Conservation (phyloP, 2,113 vertebrate genomes). For the Calyptommatus sinebrachiatus region DNA sequence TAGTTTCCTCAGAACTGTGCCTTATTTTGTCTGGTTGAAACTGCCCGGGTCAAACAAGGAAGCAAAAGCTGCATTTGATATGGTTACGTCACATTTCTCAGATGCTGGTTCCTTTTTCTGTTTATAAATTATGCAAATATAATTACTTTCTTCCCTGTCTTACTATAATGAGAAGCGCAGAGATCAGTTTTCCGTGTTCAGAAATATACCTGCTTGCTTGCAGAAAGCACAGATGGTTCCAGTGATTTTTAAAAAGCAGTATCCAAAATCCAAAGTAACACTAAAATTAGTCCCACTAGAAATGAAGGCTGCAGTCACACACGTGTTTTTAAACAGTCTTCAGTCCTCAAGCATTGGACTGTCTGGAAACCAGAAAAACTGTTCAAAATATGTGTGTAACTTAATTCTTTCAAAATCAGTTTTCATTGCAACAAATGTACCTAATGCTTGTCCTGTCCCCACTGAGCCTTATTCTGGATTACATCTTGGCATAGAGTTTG, state of each 20-base stretch:
- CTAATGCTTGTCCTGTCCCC: no score
- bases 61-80: background rate
- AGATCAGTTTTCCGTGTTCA: conserved; percentile 1
- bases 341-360: no score
- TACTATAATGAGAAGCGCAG: background rate
- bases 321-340: no score
- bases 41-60: conserved; percentile 12
- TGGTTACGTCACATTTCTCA: conserved; percentile 5
- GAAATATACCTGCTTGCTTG: background rate
- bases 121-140: conserved; percentile 30
- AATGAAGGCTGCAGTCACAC: no score
- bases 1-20: background rate
- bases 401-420: background rate
- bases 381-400: background rate
- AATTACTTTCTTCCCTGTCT: conserved; percentile 23
- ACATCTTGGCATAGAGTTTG: no score
- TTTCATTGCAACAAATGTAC: background rate
- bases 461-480: no score
- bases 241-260: background rate
- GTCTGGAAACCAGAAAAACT: no score
- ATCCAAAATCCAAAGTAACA: background rate
- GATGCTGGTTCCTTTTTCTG: conserved; percentile 24
- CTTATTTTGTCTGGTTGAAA: background rate
- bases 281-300: background rate
- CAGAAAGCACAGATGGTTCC: background rate